phyloP scores from a whole-genome alignment of 1,140 invertebrate species.

The Watersipora subatra region DNA sequence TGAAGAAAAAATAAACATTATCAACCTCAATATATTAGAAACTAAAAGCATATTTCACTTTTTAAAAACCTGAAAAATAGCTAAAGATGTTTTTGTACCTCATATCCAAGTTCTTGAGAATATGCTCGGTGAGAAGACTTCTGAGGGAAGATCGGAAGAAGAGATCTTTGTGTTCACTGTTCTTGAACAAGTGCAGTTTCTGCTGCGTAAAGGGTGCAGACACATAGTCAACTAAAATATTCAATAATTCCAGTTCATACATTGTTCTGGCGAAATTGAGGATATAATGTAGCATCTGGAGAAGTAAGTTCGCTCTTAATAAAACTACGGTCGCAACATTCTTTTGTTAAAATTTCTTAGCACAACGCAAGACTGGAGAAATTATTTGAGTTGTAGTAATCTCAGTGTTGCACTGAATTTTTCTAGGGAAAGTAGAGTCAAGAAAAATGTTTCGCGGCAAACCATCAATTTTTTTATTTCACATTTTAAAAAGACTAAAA shows the following conservation, averaged over 20 bases:
- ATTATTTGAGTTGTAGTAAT: too few relatives aligned
- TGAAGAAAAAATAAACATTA: not conserved
- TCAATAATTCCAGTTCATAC: not conserved
- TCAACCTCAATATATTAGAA: conserved; percentile 7
- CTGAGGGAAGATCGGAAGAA: conserved; percentile 35
- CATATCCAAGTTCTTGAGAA: not conserved
- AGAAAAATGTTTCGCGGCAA: too few relatives aligned
- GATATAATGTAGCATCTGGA: too few relatives aligned
- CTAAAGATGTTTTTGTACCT: not conserved
- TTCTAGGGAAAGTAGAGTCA: too few relatives aligned
- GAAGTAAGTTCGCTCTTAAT: too few relatives aligned
- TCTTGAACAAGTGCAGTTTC: conserved; percentile 25
- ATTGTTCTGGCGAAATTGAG: not conserved
- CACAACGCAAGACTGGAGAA: too few relatives aligned
- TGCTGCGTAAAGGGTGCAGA: conserved; percentile 30
- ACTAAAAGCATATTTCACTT: not conserved
- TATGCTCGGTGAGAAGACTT: too few relatives aligned
- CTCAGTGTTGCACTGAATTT: too few relatives aligned
- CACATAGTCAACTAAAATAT: conserved; percentile 26
- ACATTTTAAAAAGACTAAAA: too few relatives aligned
- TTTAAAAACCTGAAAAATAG: not conserved
- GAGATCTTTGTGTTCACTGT: conserved; percentile 22
- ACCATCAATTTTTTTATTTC: too few relatives aligned
- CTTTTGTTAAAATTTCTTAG: too few relatives aligned
- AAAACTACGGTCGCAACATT: too few relatives aligned